Base-by-base conservation (phyloP, 2,888 invertebrate genomes). In the Zootermopsis nevadensis region DNA sequence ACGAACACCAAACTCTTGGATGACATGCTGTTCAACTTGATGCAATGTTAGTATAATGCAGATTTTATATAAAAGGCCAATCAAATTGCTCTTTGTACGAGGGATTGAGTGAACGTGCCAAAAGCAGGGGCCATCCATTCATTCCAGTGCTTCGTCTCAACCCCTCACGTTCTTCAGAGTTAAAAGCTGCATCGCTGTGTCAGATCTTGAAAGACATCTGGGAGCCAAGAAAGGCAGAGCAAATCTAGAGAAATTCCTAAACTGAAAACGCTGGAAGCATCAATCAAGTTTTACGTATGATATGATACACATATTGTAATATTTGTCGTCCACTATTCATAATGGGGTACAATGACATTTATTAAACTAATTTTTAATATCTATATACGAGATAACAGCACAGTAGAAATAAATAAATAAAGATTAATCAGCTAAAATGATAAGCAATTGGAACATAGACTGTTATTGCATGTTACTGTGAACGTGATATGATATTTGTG, bases 41-140 rank as follows among this genome's bases (percentile, higher is more conserved):
- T 60, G 60, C 60, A 60, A 24, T 31, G 33, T 31, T 80, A 69
- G 22, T 31, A 69, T 69, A 69, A 69, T 33, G 33, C 8, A 69
- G 33, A 69, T 69, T 69, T 33, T 33, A 69, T 69, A 69, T 69
- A 69, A 69, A 30, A 77, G 33, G 38, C 48, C 55, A 77, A 77
- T 77, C 77, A 77, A 33, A 77, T 53, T 77, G 55, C 77, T 77
- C 19, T 77, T 76, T 77, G 27, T 24, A 55, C 33, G 55, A 33
- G 38, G 77, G 77, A 77, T n/a, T 77, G 48, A 15, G 77, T 77
- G 55, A 77, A 77, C 77, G 77, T 55, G 77, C 48, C 53, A 55
- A n/a, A 53, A 77, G 53, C 77, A 55, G 31, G 31, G 55, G 55
- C 10, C 31, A 30, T 55, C 55, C 77, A 55, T 55, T 77, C 55